phyloP scores from a whole-genome alignment of 2,888 invertebrate genomes.

The Phasia obesa region DNA sequence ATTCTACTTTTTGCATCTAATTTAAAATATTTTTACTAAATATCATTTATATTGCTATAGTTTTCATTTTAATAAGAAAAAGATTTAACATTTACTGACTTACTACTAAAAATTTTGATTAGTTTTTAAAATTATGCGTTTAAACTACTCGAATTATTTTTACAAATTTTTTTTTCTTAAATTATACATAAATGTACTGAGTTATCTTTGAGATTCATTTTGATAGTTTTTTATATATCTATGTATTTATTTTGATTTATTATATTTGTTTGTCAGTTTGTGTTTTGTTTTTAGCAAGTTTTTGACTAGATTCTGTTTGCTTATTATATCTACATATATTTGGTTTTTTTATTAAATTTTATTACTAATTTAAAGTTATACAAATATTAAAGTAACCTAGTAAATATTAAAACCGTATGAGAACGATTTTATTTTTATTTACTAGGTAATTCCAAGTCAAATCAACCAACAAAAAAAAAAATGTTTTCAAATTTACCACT shows the following conservation, averaged over 20 bases:
- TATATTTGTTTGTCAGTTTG: slow-evolving; percentile 14
- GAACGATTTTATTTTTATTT: too few relatives aligned
- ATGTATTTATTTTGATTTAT: slow-evolving; percentile 3
- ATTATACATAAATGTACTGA: not conserved
- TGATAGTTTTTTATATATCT: slow-evolving; percentile 15
- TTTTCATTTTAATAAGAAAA: slow-evolving; percentile 51
- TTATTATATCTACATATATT: slow-evolving; percentile 23
- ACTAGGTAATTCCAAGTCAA: too few relatives aligned
- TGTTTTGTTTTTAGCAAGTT: slow-evolving; percentile 30
- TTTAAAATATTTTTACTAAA: slow-evolving; percentile 40
- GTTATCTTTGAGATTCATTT: not conserved
- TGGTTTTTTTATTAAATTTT: slow-evolving; percentile 1
- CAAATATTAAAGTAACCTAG: slow-evolving; percentile 1
- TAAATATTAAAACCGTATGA: not conserved
- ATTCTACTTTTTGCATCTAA: slow-evolving; percentile 26
- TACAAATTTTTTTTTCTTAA: slow-evolving; percentile 4
- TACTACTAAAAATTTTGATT: slow-evolving; percentile 49
- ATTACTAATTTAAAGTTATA: slow-evolving; percentile 14
- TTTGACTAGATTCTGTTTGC: slow-evolving; percentile 64
- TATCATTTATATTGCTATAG: slow-evolving; percentile 67
- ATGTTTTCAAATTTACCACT: too few relatives aligned
- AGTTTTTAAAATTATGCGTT: slow-evolving; percentile 16
- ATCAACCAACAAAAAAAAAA: too few relatives aligned
- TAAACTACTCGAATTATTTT: not conserved
- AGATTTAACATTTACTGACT: slow-evolving; percentile 24